phyloP scores from a whole-genome alignment of 2,797 vertebrate genomes.

The Margarornis squamiger region DNA sequence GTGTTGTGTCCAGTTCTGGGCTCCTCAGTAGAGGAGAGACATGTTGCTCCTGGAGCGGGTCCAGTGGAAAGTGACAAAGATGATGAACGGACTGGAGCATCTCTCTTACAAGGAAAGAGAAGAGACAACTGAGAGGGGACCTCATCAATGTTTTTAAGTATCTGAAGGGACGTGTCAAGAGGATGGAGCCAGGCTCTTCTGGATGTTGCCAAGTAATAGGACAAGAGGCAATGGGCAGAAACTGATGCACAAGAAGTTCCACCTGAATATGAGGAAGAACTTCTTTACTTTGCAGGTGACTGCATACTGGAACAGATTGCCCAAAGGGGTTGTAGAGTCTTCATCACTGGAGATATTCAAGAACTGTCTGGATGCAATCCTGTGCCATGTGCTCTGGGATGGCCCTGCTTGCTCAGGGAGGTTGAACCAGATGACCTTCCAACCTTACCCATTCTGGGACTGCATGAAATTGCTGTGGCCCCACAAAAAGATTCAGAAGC shows the following conservation, averaged over 20 bases:
- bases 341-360: background rate
- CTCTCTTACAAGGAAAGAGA: background rate
- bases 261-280: background rate
- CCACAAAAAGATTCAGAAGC: background rate
- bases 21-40: background rate
- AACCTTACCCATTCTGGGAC: background rate
- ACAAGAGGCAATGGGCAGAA: background rate
- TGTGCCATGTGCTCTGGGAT: background rate
- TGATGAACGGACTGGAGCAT: background rate
- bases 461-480: background rate
- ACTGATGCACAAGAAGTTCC: background rate
- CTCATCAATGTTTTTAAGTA: background rate
- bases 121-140: too few species aligned
- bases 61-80: background rate
- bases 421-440: background rate
- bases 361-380: background rate
- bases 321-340: background rate
- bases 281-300: background rate
- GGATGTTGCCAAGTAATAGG: background rate
- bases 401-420: background rate
- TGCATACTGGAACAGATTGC: background rate
- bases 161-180: background rate
- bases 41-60: rapidly evolving
- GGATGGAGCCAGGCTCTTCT: background rate
- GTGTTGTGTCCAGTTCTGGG: background rate